Evolutionary conservation across 2,113 vertebrate genomes (phyloP), one percentile per base, ranked within the genome.

Genomic region (Halcyon malimbica): DNA sequence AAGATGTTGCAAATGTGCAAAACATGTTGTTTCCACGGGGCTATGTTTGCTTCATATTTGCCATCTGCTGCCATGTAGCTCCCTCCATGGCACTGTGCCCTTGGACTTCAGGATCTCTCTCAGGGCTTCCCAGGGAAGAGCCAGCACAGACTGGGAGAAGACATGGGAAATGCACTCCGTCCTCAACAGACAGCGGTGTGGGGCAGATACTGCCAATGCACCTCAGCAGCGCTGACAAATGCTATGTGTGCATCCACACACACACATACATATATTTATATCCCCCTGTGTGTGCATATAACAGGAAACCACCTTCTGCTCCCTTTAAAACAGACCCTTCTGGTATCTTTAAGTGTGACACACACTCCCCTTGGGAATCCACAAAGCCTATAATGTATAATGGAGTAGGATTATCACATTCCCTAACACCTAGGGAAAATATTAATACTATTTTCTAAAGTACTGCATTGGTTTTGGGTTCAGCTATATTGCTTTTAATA

Each of bases 401-500:
- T 16, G 51, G 69, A 74, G 51, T 28, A 69, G 41, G 74, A 89
- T 87, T 82, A 64, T 76, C 44, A 14, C 2, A 0, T 75, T 92
- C 62, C 59, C 33, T 51, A 78, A 63, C 46, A 91, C 75, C 51
- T 68, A 42, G 42, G 42, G 92, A 86, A 94, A 91, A 83, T 57
- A 15, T 57, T 75, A 64, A 63, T 85, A 65, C 67, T 73, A 16
- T 89, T 96, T 89, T 87, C 85, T 70, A 11, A 95, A 95, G 76
- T 83, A 37, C 70, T 83, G 73, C 80, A 65, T 79, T 92, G 78
- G 13, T 90, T 95, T 70, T 14, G 37, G 35, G 59, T 89, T 96
- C 64, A 78, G 64, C 65, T 94, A 8, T 93, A 63, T 53, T 60
- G 42, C 73, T 74, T 92, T 93, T 89, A 96, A 96, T 92, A 90